Percentiles rank a stretch among this genome's conserved stretches.
These are phyloP conservation scores for Mythimna vitellina DNA, from an alignment of 2,888 invertebrate species.

Conservation along the genomic window DNA sequence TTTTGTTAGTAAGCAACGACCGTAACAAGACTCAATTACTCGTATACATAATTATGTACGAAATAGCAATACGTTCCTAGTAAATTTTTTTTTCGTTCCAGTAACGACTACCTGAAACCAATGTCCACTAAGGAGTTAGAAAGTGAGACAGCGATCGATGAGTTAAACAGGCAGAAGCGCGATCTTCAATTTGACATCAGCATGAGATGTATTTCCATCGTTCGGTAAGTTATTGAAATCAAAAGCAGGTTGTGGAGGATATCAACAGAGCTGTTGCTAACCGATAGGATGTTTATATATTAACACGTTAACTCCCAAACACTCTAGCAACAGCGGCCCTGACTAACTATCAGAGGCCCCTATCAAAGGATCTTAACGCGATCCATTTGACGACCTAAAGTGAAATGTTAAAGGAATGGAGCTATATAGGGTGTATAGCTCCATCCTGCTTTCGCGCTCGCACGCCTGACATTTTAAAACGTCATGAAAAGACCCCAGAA, in stretches of 20 bases:
- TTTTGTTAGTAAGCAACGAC: too few species aligned
- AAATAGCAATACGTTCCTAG: not conserved
- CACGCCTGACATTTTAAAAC: too few species aligned
- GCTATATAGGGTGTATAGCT: too few species aligned
- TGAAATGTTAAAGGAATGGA: too few species aligned
- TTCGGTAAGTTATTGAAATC: conserved; percentile 90
- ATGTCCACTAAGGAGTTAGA: conserved; percentile 80
- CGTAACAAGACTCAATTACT: too few species aligned
- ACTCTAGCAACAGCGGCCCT: not conserved
- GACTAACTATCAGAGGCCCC: too few species aligned
- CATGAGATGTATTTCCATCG: conserved; percentile 94
- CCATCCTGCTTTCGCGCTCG: too few species aligned
- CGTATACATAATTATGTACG: too few species aligned
- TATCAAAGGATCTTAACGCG: too few species aligned
- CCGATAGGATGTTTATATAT: too few species aligned
- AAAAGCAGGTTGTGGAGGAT: not conserved
- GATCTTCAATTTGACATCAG: conserved; percentile 95
- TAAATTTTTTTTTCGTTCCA: conserved; percentile 52
- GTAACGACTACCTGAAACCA: conserved; percentile 81
- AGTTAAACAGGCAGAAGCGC: conserved; percentile 92
- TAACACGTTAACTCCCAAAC: not conserved
- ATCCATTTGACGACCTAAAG: too few species aligned
- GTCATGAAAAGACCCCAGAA: too few species aligned
- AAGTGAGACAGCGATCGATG: conserved; percentile 88
- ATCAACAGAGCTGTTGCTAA: not conserved